Evolutionary conservation across 2,888 invertebrate genomes (phyloP).

Genomic region (Acheta domesticus): DNA sequence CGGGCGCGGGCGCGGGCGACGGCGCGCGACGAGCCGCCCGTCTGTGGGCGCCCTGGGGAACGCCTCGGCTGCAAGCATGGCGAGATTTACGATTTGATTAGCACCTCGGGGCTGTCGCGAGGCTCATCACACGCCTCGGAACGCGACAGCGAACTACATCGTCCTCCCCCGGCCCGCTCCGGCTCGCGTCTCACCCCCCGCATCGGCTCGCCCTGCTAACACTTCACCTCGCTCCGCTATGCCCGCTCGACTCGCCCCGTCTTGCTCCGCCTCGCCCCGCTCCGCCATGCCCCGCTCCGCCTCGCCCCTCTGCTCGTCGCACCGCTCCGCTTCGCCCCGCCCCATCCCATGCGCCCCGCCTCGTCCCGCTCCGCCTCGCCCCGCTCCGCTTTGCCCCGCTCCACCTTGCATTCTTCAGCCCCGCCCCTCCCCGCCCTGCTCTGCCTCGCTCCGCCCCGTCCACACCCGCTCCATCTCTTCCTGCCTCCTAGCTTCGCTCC

Average conservation of each 20-base stretch:
- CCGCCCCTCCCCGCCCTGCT: background rate
- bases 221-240: background rate
- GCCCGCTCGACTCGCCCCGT: too few relatives aligned
- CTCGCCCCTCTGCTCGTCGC: background rate
- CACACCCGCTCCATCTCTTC: too few relatives aligned
- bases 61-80: background rate
- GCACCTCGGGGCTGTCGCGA: background rate
- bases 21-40: background rate
- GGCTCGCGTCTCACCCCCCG: background rate
- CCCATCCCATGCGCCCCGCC: rapidly evolving
- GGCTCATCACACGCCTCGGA: background rate
- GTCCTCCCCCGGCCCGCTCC: background rate
- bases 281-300: too few relatives aligned
- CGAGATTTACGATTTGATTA: slow-evolving; percentile 18
- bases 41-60: background rate
- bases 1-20: too few relatives aligned
- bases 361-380: too few relatives aligned
- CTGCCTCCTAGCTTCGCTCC: too few relatives aligned
- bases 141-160: too few relatives aligned
- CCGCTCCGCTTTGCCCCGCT: too few relatives aligned
- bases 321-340: background rate
- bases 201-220: background rate
- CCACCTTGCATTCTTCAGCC: too few relatives aligned
- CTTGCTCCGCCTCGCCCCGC: too few relatives aligned
- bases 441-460: background rate